Base-by-base conservation (phyloP, 2,888 invertebrate species). In the Thereva nobilitata region DNA sequence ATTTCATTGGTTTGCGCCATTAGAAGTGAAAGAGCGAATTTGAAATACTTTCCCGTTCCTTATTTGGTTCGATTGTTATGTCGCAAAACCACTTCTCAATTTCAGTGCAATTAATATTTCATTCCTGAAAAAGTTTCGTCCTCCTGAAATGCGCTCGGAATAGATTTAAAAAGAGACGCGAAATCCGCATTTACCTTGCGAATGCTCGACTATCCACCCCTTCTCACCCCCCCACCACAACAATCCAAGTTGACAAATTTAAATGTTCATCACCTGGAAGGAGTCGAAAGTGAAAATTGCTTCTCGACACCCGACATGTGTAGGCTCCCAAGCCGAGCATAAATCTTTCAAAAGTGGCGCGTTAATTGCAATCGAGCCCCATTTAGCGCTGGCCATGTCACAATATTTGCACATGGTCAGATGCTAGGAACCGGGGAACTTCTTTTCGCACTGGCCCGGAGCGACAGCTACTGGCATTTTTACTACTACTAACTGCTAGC, bases 281-380 rank as follows among this genome's bases (percentile, higher is more conserved):
- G 50, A 63, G 34, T 42, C 42, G 63, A 63, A 63, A 64, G 53
- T 64, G 53, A 64, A 64, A 64, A 64, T 64, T 64, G 53, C 53
- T 64, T 64, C 52, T 34, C 44, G 42, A 42, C 52, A 53, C 49
- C 9, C 49, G 61, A 63, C 50, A 59, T 59, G 59, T 59, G 59
- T 59, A 59, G 59, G 59, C 59, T 44, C 65, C 63, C 63, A 44
- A 50, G 42, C 59, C 41, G 59, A 47, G 34, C 64, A 69, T 69
- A 69, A 69, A 69, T 69, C 68, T 69, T 57, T 69, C 67, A 69
- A 66, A 53, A 69, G 64, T 69, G 64, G 64, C 59, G 68, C 64
- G 67, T 63, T 69, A 69, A 69, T 69, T 69, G 68, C 68, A 59
- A 56, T 69, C 59, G 68, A 64, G 68, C 49, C 52, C 59, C 68